phyloP scores from a whole-genome alignment of 2,888 invertebrate species.

The Torymus texanus region DNA sequence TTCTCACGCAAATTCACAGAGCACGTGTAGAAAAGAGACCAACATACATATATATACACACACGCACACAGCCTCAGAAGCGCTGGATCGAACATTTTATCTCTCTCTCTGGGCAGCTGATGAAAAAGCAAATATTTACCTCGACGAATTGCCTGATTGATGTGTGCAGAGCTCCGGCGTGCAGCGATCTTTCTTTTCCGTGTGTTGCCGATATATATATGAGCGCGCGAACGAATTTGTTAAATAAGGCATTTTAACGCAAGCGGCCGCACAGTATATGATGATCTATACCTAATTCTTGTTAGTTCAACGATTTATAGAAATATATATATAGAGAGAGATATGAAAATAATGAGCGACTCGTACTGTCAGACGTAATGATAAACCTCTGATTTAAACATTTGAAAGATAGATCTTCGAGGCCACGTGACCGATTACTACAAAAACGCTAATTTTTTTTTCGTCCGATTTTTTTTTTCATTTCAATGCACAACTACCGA shows the following conservation, averaged over 20 bases:
- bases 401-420: constrained; percentile 6
- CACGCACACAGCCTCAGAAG: neutral
- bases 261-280: constrained; percentile 35
- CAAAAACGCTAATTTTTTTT: neutral
- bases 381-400: constrained; percentile 13
- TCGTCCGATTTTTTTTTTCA: constrained; percentile 11
- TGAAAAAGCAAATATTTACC: constrained; percentile 44
- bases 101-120: constrained; percentile 38
- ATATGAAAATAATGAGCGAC: constrained; percentile 1
- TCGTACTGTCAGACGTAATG: constrained; percentile 9
- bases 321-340: neutral
- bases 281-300: constrained; percentile 25
- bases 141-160: constrained; percentile 45
- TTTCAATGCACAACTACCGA: constrained; percentile 41
- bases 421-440: constrained; percentile 24
- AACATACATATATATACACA: too few relatives aligned
- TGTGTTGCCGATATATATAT: neutral
- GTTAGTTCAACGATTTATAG: constrained; percentile 35
- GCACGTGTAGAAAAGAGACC: too few relatives aligned
- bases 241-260: constrained; percentile 21
- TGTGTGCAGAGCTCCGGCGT: constrained; percentile 37
- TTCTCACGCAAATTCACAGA: neutral
- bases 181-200: constrained; percentile 21
- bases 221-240: constrained; percentile 21
- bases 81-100: constrained; percentile 23